Percentiles rank a stretch among this genome's conserved stretches.
Conservation (phyloP, 2,888 invertebrate genomes). For the Petrophora chlorosata region DNA sequence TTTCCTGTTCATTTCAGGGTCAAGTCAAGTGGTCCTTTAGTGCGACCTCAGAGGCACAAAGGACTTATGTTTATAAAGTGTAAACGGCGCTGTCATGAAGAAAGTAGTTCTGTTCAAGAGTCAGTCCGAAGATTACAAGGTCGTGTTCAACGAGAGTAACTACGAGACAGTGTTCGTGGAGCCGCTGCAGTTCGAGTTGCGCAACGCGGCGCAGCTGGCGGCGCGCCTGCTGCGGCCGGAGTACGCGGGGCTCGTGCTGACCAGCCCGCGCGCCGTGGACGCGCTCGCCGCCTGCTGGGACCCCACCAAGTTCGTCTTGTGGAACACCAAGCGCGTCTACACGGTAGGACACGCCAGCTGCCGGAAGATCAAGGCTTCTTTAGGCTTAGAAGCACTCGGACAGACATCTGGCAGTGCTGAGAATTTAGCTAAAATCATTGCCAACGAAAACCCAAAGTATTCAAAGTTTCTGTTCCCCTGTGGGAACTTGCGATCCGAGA, state of each 20-base stretch:
- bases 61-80: conserved; percentile 30
- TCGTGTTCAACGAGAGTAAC: conserved; percentile 57
- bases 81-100: conserved; percentile 54
- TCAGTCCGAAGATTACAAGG: conserved; percentile 68
- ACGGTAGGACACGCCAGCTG: conserved; percentile 66
- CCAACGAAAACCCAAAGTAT: conserved; percentile 50
- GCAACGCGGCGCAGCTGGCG: conserved; percentile 49
- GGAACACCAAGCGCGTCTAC: conserved; percentile 64
- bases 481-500: conserved; percentile 68
- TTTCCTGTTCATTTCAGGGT: conserved; percentile 62
- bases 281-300: conserved; percentile 69
- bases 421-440: conserved; percentile 61
- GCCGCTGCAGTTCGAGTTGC: conserved; percentile 64
- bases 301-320: conserved; percentile 61
- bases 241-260: conserved; percentile 65
- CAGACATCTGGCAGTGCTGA: conserved; percentile 63
- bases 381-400: conserved; percentile 67
- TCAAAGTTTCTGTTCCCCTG: conserved; percentile 71
- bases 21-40: conserved; percentile 38
- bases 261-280: conserved; percentile 69
- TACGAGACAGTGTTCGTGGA: conserved; percentile 68
- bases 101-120: conserved; percentile 72
- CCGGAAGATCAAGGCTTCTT: conserved; percentile 54
- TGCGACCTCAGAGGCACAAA: conserved; percentile 20
- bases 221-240: conserved; percentile 48